phyloP scores from a whole-genome alignment of 2,888 invertebrate species.

The Tenthredo distinguenda region DNA sequence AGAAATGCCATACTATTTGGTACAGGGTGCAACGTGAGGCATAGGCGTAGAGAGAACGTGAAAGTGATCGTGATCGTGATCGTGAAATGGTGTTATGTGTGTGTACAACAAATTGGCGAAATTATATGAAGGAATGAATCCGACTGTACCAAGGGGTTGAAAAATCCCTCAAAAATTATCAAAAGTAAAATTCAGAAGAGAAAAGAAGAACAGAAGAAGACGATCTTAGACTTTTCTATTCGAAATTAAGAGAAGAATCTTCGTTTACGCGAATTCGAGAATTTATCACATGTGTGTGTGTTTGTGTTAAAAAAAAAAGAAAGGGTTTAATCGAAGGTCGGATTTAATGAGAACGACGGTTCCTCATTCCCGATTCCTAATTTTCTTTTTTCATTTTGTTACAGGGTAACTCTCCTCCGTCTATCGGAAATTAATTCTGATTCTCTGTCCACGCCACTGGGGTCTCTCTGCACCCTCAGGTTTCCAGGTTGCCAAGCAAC shows the following conservation, averaged over 20 bases:
- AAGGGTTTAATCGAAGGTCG: too few species aligned
- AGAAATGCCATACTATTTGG: slow-evolving; percentile 56
- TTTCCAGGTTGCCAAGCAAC: slow-evolving; percentile 73
- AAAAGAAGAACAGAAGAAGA: not conserved
- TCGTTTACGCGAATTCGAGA: too few species aligned
- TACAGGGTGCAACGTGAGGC: slow-evolving; percentile 59
- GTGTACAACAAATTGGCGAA: not conserved
- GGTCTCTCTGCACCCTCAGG: slow-evolving; percentile 68
- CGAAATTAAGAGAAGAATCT: too few species aligned
- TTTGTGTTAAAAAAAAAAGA: too few species aligned
- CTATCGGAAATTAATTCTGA: not conserved
- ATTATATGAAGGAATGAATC: not conserved
- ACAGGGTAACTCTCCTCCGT: not conserved
- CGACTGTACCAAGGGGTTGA: not conserved
- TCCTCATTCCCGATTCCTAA: not conserved
- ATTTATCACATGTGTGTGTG: too few species aligned
- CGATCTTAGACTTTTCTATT: not conserved
- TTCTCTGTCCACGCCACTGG: slow-evolving; percentile 62
- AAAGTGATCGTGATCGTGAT: not conserved
- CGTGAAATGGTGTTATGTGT: not conserved
- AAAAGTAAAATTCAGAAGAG: not conserved
- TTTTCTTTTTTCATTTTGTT: not conserved
- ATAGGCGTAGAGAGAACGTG: slow-evolving; percentile 56
- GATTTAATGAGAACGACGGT: too few species aligned
- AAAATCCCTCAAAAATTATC: not conserved